Conservation (phyloP, 2,113 vertebrate species). For the Bos javanicus region DNA sequence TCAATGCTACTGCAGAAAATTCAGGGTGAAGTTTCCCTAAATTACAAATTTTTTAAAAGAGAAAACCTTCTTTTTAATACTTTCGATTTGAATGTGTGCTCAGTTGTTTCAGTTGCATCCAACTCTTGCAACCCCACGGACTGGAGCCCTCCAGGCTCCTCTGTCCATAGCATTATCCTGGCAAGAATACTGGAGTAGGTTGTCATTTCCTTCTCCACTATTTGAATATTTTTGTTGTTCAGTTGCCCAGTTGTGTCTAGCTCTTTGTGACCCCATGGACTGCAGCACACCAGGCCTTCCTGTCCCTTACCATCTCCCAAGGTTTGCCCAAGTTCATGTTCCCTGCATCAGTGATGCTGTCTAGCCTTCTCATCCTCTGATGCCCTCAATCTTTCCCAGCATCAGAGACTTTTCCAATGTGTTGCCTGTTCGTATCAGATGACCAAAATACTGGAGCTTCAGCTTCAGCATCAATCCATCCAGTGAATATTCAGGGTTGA, state of each 20-base stretch:
- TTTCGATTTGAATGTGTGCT: neutral
- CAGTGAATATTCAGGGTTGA: neutral
- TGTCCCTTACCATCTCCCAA: neutral
- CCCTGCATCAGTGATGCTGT: accelerated
- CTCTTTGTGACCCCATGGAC: neutral
- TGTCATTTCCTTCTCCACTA: neutral
- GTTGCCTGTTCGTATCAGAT: neutral
- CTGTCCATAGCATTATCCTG: neutral
- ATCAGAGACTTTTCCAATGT: neutral
- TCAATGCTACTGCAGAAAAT: neutral
- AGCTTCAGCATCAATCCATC: neutral
- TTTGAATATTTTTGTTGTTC: neutral
- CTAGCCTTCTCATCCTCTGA: neutral
- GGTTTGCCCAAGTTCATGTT: neutral
- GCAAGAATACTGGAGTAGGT: neutral
- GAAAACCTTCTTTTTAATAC: neutral
- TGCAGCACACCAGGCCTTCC: neutral
- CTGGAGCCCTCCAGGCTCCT: neutral
- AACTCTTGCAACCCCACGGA: neutral
- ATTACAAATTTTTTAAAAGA: neutral
- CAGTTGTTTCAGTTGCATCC: neutral
- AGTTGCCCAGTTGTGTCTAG: neutral
- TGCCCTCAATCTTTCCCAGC: neutral
- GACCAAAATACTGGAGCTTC: neutral
- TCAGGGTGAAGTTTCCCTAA: neutral